Percentiles rank a stretch among this genome's conserved stretches.
These are phyloP conservation scores for Muscina levida DNA, from an alignment of 2,888 invertebrate genomes.

Conservation along the genomic window DNA sequence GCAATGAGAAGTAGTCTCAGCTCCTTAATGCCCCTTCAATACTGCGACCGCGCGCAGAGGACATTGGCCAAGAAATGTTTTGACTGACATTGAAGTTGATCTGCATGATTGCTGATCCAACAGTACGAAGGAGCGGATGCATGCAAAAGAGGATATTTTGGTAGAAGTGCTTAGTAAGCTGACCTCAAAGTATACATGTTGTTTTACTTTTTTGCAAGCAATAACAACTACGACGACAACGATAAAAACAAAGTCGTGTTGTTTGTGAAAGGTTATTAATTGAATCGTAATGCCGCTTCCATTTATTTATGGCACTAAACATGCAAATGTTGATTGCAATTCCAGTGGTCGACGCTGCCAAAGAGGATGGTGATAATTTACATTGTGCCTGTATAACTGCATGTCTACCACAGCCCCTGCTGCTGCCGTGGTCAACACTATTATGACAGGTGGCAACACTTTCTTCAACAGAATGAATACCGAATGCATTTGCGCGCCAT, in stretches of 20 bases:
- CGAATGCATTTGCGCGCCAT: conserved; percentile 55
- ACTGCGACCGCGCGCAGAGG: conserved; percentile 1
- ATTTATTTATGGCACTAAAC: conserved; percentile 39
- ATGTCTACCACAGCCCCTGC: conserved; percentile 15
- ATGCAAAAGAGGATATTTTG: not conserved
- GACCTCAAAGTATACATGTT: conserved; percentile 58
- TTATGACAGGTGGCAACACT: conserved; percentile 69
- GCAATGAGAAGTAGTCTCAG: conserved; percentile 7
- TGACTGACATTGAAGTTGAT: conserved; percentile 36
- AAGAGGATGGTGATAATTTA: conserved; percentile 41
- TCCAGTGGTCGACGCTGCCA: not conserved
- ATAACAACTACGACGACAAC: conserved; percentile 11
- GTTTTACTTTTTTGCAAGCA: not conserved
- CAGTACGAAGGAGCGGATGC: conserved; percentile 50
- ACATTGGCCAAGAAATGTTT: conserved; percentile 9
- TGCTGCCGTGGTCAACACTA: conserved; percentile 41
- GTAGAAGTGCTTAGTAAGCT: conserved; percentile 21
- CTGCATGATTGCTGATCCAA: conserved; percentile 36
- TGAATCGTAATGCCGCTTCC: conserved; percentile 63
- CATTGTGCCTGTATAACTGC: conserved; percentile 35
- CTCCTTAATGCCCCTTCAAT: conserved; percentile 29
- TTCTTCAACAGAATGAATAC: conserved; percentile 38
- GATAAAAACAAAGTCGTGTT: conserved; percentile 33
- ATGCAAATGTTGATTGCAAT: conserved; percentile 49
- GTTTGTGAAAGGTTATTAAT: conserved; percentile 56